Base-by-base conservation (phyloP, 1,140 invertebrate species). In the Euborellia annulipes region DNA sequence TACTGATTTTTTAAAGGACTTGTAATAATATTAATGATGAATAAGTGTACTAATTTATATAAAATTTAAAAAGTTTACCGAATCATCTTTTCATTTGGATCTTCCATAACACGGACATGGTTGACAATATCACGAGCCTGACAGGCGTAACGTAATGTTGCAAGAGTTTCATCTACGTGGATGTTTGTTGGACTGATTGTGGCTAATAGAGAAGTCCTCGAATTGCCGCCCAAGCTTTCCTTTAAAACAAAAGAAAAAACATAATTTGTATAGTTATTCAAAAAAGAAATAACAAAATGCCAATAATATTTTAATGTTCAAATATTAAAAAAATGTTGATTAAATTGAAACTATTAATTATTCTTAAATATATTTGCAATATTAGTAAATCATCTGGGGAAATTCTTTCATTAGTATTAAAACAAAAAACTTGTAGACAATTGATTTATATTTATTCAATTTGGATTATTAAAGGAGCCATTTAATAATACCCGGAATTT, bases 111-210 rank as follows among this genome's bases (percentile, higher is more conserved):
- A 50, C 75, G 70, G 13, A 82, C 76, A 43, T 75, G 72, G 62
- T 87, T 88, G 46, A 86, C 74, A 48, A 94, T 95, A 45, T 84
- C 82, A 56, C 91, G 78, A 0, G 90, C 90, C 56, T 85, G 78
- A 58, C 82, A 84, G 4, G 84, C 85, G 58, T 90, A 92, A 13
- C 89, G 70, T 27, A 92, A 68, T 0, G 89, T 92, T 1, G 85
- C 82, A 18, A 92, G 69, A 9, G 78, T 83, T 58, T 85, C 81
- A 45, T 92, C 88, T 16, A 81, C 59, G 63, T 89, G 80, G 34
- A 72, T 64, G 53, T 73, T 79, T 9, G 82, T 76, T 8, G 88
- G 86, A 38, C 86, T 81, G 21, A 82, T 71, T 1, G 79, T 83
- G 8, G 77, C 79, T 46, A 83, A 55, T 75, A 79, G 77, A 1